Base-by-base conservation (phyloP, 2,888 invertebrate genomes). In the Drosophila emarginata region DNA sequence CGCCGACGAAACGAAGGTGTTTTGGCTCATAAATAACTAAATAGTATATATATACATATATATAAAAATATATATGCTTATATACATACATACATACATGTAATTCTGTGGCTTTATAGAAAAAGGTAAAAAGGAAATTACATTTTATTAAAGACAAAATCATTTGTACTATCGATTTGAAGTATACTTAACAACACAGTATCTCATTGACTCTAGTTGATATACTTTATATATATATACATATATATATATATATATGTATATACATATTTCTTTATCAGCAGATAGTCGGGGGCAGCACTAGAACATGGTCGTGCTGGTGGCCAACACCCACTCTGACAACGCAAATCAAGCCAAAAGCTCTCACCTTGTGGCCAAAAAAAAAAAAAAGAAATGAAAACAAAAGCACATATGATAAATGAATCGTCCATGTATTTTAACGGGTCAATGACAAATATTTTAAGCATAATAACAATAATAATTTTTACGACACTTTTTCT, bases 391-490 rank as follows among this genome's bases (percentile, higher is more conserved):
- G 18, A 45, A 45, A 45, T 45, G 18, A 45, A 45, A 45, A 45
- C 45, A 45, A 45, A 45, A 21, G 45, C 45, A 21, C 45, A 45
- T 45, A 45, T 21, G 45, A 45, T 45, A 45, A 18, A 53, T 40
- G 72, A 32, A 40, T 40, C 32, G 45, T 66, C 72, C 67, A 53
- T 64, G 65, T 56, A 61, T 72, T 77, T 80, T 80, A 80, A 21
- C 74, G 50, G 82, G 82, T 82, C 82, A 82, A 86, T 83, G 87
- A 83, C 88, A 88, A 86, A 86, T 73, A 73, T 60, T 73, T 77
- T 64, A 74, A 72, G 67, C 62, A 68, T 64, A 74, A 72, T 64
- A 59, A 59, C 45, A 18, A 45, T 45, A 45, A 45, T 45, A 4
- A 45, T 45, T 71, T 76, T 81, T 60, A 70, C 67, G 67, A 36